These are phyloP conservation scores for Maylandia zebra DNA, from an alignment of 2,113 vertebrate species.

Conservation along the genomic window DNA sequence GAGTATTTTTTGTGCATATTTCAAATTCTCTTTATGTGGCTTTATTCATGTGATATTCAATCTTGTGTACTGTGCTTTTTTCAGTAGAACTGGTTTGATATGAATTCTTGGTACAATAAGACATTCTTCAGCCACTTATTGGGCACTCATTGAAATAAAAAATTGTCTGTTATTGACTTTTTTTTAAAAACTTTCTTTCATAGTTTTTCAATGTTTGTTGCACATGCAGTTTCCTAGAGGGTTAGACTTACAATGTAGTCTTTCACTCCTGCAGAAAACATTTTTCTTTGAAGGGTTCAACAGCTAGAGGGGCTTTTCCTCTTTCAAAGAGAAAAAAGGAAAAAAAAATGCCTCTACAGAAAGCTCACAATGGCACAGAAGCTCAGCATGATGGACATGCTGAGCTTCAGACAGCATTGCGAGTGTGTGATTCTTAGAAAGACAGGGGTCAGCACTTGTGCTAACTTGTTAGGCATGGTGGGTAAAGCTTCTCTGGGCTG, in stretches of 20 bases:
- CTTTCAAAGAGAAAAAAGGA: not conserved
- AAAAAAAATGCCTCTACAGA: not conserved
- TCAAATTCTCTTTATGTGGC: not conserved
- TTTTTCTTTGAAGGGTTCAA: not conserved
- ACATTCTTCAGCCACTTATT: not conserved
- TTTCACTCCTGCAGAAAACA: not conserved
- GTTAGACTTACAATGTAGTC: not conserved
- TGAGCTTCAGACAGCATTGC: not conserved
- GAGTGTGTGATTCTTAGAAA: not conserved
- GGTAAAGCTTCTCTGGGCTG: not conserved
- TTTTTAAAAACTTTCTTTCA: fast-evolving
- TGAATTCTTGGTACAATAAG: not conserved
- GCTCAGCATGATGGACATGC: not conserved
- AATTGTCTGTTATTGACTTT: not conserved
- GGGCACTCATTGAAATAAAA: not conserved
- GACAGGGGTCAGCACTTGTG: not conserved
- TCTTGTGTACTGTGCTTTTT: not conserved
- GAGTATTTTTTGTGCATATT: not conserved
- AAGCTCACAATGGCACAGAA: not conserved
- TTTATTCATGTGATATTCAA: not conserved
- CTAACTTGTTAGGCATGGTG: not conserved
- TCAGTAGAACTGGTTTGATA: not conserved
- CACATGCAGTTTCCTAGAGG: not conserved
- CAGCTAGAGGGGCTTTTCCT: not conserved
- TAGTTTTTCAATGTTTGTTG: not conserved